These are phyloP conservation scores for Chrysomela aeneicollis DNA, from an alignment of 2,888 invertebrate species.

Conservation along the genomic window DNA sequence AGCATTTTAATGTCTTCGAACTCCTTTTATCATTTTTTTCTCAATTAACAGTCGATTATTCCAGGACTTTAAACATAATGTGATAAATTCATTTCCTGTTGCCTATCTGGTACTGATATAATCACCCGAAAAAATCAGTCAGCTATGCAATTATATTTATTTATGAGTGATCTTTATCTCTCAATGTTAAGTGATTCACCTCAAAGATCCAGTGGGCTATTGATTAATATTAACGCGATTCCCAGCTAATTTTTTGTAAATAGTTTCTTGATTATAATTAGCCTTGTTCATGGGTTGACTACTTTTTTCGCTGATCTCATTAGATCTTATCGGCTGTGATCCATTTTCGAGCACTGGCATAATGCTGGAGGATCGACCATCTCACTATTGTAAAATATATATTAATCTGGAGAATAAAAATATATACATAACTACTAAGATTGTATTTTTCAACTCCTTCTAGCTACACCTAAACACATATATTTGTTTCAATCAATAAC, in stretches of 20 bases:
- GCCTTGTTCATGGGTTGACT: constrained; percentile 41
- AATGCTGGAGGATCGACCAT: constrained; percentile 50
- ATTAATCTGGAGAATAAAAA: constrained; percentile 41
- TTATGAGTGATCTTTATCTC: neutral
- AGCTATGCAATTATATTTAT: too few species aligned
- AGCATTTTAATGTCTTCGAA: too few species aligned
- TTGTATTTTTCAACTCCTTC: neutral
- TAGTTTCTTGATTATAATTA: constrained; percentile 5
- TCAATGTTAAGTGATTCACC: neutral
- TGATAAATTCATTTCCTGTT: too few species aligned
- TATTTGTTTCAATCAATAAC: too few species aligned
- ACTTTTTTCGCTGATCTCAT: constrained; percentile 49
- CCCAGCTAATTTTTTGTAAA: constrained; percentile 11
- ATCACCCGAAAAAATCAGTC: too few species aligned
- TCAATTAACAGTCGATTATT: too few species aligned
- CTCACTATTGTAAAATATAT: constrained; percentile 48
- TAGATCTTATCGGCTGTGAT: constrained; percentile 53
- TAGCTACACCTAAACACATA: too few species aligned
- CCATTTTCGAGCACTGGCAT: constrained; percentile 48
- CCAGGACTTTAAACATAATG: too few species aligned
- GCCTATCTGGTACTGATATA: too few species aligned
- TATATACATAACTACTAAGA: constrained; percentile 24
- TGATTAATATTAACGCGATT: neutral
- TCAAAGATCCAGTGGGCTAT: neutral
- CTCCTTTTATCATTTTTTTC: too few species aligned